These are phyloP conservation scores for Chaunax sp. DNA, from an alignment of 2,797 vertebrate genomes.

Conservation along the genomic window DNA sequence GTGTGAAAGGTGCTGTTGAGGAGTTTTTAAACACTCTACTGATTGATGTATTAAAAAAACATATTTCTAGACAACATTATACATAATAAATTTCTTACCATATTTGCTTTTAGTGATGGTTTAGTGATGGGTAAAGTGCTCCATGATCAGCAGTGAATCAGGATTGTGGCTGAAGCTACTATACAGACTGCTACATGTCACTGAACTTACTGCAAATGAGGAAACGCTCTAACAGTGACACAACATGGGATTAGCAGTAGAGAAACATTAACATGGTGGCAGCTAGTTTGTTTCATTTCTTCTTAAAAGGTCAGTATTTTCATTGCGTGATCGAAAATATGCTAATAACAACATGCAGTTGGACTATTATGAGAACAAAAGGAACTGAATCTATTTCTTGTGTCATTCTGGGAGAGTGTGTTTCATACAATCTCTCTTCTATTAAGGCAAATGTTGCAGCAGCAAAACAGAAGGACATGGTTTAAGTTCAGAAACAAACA, in stretches of 20 bases:
- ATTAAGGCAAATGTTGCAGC: neutral
- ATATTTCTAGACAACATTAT: neutral
- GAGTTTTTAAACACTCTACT: neutral
- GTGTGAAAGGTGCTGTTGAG: neutral
- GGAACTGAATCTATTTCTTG: no score
- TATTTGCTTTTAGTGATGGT: slow-evolving; percentile 46
- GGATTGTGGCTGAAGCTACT: slow-evolving; percentile 33
- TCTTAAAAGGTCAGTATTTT: neutral
- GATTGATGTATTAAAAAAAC: neutral
- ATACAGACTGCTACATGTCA: slow-evolving; percentile 27
- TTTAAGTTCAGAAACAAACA: neutral
- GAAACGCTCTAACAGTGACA: slow-evolving; percentile 56
- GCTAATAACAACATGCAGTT: neutral
- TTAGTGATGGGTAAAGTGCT: slow-evolving; percentile 26
- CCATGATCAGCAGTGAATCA: slow-evolving; percentile 56
- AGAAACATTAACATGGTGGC: slow-evolving; percentile 6
- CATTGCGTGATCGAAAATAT: neutral
- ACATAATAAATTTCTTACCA: slow-evolving; percentile 65
- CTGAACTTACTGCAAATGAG: slow-evolving; percentile 55
- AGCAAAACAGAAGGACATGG: neutral
- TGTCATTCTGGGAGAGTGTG: no score
- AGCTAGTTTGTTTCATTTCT: slow-evolving; percentile 14
- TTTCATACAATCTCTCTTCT: neutral
- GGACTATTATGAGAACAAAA: neutral
- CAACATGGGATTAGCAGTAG: slow-evolving; percentile 11